Base-by-base conservation (phyloP, 2,113 vertebrate species). In the Riparia riparia region DNA sequence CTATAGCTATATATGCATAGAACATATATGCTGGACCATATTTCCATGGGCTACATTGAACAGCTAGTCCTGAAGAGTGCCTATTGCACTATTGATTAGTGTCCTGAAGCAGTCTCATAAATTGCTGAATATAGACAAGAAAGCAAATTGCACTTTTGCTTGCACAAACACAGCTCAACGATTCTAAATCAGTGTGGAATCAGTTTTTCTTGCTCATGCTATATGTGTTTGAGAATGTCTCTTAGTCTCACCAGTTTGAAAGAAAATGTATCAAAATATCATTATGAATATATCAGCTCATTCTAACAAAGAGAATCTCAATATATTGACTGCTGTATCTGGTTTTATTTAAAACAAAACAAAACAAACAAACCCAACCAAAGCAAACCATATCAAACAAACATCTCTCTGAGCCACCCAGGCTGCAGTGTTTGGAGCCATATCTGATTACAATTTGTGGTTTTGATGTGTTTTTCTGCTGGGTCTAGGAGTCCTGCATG, bases 121-220 rank as follows among this genome's bases (percentile, higher is more conserved):
- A 98, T 98, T 96, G 95, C 86, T 78, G 84, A 83, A 82, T 69
- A 91, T 70, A 72, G 93, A 98, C 94, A 97, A 96, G 96, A 95
- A 97, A 97, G 95, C 90, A 98, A 97, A 98, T 97, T 98, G 92
- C 89, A 45, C 93, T 96, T 95, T 96, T 86, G 86, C 77, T 83
- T 97, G 83, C 96, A 97, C 96, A 97, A 97, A 96, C 79, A 96
- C 91, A 88, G 88, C 79, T 96, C 91, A 93, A 74, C 84, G 81
- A 95, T 92, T 97, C 90, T 96, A 98, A 98, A 98, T 98, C 97
- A 97, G 89, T 68, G 73, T 84, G 82, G 94, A 89, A 91, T 90
- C 87, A 58, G 84, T 96, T 80, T 95, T 70, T 89, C 32, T 72
- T 91, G 50, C 24, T 81, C 6, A 8, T 60, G 72, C 91, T 80